Evolutionary conservation across 2,888 invertebrate genomes (phyloP).

Genomic region (Cybosia mesomella): DNA sequence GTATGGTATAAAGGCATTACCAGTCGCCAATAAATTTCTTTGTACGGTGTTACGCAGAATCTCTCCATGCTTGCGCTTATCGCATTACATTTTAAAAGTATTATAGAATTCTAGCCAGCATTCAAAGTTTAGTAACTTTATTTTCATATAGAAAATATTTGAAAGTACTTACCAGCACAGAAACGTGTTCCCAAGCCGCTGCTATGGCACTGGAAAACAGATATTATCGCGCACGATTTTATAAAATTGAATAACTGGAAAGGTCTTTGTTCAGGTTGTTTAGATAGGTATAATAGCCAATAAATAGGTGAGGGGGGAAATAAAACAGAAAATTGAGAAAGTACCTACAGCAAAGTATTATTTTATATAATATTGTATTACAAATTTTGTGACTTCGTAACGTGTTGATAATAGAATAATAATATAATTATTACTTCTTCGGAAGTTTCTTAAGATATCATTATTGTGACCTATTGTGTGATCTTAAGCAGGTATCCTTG

Average conservation of each 20-base stretch:
- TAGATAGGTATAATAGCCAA: conserved; percentile 3
- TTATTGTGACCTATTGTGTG: background rate
- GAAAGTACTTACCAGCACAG: conserved; percentile 8
- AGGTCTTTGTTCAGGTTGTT: conserved; percentile 29
- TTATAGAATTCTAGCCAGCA: background rate
- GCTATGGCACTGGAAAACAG: conserved; percentile 38
- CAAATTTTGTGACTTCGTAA: background rate
- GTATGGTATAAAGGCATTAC: no score
- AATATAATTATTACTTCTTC: background rate
- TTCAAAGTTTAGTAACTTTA: no score
- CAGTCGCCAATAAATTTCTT: no score
- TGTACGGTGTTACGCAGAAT: background rate
- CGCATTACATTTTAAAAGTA: background rate
- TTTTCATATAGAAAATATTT: conserved; percentile 18
- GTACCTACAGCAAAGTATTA: background rate
- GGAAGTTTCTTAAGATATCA: no score
- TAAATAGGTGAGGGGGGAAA: background rate
- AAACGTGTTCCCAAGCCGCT: conserved; percentile 36
- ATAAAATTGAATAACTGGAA: conserved; percentile 44
- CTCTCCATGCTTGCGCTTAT: background rate
- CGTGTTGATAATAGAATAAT: background rate
- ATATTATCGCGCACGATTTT: conserved; percentile 45
- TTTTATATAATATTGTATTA: background rate
- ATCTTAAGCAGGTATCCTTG: no score
- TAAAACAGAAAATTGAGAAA: background rate